Percentiles rank a stretch among this genome's conserved stretches.
phyloP scores from a whole-genome alignment of 2,113 vertebrate species.

The Acrocephalus arundinaceus region DNA sequence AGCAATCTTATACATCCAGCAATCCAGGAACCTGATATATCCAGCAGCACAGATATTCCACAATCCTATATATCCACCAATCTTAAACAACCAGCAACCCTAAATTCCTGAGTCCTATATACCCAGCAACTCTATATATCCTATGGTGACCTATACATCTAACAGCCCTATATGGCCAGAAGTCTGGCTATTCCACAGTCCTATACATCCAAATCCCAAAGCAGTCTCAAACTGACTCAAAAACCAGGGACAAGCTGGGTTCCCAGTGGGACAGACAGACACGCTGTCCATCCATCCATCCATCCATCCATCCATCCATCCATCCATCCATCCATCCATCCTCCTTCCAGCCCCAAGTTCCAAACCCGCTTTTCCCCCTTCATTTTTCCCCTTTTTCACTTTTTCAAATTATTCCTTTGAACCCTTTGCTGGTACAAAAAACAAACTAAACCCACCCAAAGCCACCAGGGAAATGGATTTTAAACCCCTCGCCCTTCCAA shows the following conservation, averaged over 20 bases:
- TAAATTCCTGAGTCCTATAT: neutral
- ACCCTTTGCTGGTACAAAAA: neutral
- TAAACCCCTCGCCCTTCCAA: neutral
- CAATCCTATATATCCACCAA: neutral
- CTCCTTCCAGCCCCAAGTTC: accelerated
- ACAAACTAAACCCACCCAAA: neutral
- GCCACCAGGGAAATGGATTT: neutral
- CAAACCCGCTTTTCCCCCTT: neutral
- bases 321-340: neutral
- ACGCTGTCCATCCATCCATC: neutral
- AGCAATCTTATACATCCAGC: neutral
- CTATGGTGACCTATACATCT: neutral
- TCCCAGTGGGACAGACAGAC: neutral
- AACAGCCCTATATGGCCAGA: neutral
- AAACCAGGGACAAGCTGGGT: neutral
- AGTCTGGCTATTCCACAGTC: neutral
- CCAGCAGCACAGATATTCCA: neutral
- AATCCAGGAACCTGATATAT: neutral
- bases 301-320: neutral
- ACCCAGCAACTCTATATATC: neutral
- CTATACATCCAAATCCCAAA: neutral
- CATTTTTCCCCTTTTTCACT: neutral
- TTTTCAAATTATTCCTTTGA: neutral
- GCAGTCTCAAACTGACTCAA: neutral
- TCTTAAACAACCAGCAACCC: neutral